Base-by-base conservation (phyloP, 2,113 vertebrate genomes). In the Hyaena hyaena region DNA sequence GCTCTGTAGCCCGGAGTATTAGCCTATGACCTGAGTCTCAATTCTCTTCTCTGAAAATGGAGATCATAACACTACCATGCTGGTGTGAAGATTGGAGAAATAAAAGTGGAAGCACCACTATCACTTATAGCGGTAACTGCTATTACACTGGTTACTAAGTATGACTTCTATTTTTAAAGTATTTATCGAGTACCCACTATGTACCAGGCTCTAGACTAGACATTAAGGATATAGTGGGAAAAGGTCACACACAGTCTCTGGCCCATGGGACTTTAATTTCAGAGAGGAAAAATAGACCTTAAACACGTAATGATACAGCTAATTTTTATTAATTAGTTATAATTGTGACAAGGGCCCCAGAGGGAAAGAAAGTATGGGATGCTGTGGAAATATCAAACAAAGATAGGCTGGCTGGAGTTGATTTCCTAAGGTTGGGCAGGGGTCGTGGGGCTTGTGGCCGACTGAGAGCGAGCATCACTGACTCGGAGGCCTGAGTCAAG, bases 391-490 rank as follows among this genome's bases (percentile, higher is more conserved):
- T 11, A 35, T 55, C 39, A 61, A 23, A 43, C 48, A 88, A 53
- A 81, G 10, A 66, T 8, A 61, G 28, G 35, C n/a, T 21, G 23
- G 43, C 19, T 33, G 2, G 2, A 8, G 5, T 11, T 69, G 55
- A 33, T 33, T 95, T 83, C 35, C 50, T 10, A 16, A 23, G 39
- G 8, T 1, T 1, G 33, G 12, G 6, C 1, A 10, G 43, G 43
- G 11, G 33, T 7, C 0, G 12, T 9, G 17, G 31, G 43, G 31
- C 2, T 1, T 6, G 28, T 11, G 28, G 58, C 48, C 3, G 8
- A 45, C 24, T 19, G 7, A 0, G 21, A 86, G 26, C 8, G 10
- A 33, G 23, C 33, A 15, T 5, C 0, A 0, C 0, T 4, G 66
- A 88, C 5, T 31, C 33, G 3, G 74, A 43, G 61, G 19, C 39